Conservation (phyloP, 1,140 invertebrate species). For the Pogonomyrmex californicus region DNA sequence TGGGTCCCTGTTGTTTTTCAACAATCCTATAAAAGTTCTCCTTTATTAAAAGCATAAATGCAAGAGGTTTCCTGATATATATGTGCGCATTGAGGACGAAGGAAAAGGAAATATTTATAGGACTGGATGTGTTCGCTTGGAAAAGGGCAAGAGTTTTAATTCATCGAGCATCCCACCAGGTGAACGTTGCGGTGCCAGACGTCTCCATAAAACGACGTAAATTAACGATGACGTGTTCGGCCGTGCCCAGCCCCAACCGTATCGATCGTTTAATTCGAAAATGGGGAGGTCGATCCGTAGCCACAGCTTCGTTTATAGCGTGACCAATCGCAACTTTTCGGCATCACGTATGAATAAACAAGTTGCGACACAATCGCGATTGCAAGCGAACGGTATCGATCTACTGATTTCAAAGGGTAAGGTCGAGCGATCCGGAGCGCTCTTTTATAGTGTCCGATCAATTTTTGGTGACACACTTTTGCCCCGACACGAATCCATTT, state of each 20-base stretch:
- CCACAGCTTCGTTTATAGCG: constrained; percentile 27
- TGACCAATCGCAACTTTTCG: constrained; percentile 44
- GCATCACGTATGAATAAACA: constrained; percentile 49
- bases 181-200: constrained; percentile 38
- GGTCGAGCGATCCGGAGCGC: constrained; percentile 38
- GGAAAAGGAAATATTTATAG: constrained; percentile 18
- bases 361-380: constrained; percentile 25
- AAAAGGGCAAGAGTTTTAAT: constrained; percentile 56
- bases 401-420: constrained; percentile 44
- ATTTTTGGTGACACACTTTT: constrained; percentile 57
- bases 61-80: constrained; percentile 9
- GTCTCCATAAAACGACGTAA: constrained; percentile 51
- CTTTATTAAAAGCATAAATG: constrained; percentile 17
- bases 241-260: constrained; percentile 37
- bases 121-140: not conserved
- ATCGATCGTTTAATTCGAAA: constrained; percentile 67
- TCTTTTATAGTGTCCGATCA: constrained; percentile 36
- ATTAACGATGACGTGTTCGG: constrained; percentile 68
- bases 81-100: not conserved
- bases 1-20: not conserved
- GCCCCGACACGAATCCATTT: constrained; percentile 6
- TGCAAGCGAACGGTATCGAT: constrained; percentile 26
- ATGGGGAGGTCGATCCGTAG: constrained; percentile 50
- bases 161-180: constrained; percentile 32
- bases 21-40: not conserved